Evolutionary conservation across 2,888 invertebrate genomes (phyloP).

Genomic region (Seladonia tumulorum): DNA sequence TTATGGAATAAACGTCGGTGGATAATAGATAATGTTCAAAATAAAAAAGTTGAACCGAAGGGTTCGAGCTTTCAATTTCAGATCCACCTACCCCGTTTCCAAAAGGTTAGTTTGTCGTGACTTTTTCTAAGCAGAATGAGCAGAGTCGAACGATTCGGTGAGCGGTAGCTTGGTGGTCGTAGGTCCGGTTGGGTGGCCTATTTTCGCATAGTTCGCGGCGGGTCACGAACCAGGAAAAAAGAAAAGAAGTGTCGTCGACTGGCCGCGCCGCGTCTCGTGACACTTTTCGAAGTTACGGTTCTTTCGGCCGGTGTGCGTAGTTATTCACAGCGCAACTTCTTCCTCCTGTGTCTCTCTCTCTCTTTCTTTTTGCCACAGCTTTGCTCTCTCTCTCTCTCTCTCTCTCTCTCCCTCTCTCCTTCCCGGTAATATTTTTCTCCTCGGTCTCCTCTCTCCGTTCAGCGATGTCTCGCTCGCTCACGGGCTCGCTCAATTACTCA

Average conservation of each 20-base stretch:
- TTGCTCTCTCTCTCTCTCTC: not conserved
- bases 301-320: conserved; percentile 33
- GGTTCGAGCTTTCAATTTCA: no score
- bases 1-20: not conserved
- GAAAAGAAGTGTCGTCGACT: conserved; percentile 26
- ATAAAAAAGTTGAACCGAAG: no score
- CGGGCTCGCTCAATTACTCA: conserved; percentile 50
- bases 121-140: not conserved
- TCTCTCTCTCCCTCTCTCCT: not conserved
- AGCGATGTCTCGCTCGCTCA: not conserved
- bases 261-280: conserved; percentile 25
- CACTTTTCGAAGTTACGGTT: conserved; percentile 46
- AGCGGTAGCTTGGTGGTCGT: conserved; percentile 16
- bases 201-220: conserved; percentile 39
- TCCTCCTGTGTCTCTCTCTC: not conserved
- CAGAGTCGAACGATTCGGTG: not conserved
- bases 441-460: conserved; percentile 2
- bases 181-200: conserved; percentile 32
- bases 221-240: conserved; percentile 27
- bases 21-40: no score
- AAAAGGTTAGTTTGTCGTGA: not conserved
- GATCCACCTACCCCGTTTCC: not conserved
- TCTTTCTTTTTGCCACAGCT: not conserved
- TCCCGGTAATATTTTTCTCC: not conserved
- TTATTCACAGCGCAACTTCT: conserved; percentile 36